Base-by-base conservation (phyloP, 2,888 invertebrate species). In the Nasonia oneida region DNA sequence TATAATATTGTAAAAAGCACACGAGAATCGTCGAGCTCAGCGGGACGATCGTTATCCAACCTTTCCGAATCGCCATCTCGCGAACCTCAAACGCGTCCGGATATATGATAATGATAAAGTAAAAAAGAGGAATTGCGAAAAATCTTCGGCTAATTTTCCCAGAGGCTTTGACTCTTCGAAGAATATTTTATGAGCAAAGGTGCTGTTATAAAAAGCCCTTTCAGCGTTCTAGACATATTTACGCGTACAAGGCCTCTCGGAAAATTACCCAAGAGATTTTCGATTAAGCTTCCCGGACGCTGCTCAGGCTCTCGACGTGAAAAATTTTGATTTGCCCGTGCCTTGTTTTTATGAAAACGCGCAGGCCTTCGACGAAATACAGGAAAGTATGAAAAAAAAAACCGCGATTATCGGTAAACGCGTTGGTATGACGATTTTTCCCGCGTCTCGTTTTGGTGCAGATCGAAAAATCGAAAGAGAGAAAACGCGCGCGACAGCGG, bases 301-400 rank as follows among this genome's bases (percentile, higher is more conserved):
- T 8, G 23, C 67, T 33, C 15, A 15, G 57, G 14, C 3, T 8
- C 53, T 53, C 53, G 53, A 53, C 3, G 18, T 57, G 57, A 10
- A 42, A 39, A 47, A 47, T 78, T 81, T 81, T 78, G 61, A 81
- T 85, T 77, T 73, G 74, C 47, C 77, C 71, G 85, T 78, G 85
- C 85, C 85, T 85, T 81, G 73, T 81, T 85, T 80, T 81, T 81
- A 71, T 71, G 57, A 39, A 61, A 80, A 79, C 33, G 71, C 81
- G 64, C 74, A 75, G 81, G 81, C 81, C 81, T 81, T 81, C 37
- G 42, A n/a, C 18, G 47, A 81, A 64, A 64, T 67, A 67, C 33
- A 70, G 29, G 71, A n/a, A 61, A n/a, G 57, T n/a, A 61, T n/a
- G 6, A 18, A 33, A 15, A 29, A n/a, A 29, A n/a, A 73, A 74